Conservation (phyloP, 2,888 invertebrate species). For the Formica aserva region DNA sequence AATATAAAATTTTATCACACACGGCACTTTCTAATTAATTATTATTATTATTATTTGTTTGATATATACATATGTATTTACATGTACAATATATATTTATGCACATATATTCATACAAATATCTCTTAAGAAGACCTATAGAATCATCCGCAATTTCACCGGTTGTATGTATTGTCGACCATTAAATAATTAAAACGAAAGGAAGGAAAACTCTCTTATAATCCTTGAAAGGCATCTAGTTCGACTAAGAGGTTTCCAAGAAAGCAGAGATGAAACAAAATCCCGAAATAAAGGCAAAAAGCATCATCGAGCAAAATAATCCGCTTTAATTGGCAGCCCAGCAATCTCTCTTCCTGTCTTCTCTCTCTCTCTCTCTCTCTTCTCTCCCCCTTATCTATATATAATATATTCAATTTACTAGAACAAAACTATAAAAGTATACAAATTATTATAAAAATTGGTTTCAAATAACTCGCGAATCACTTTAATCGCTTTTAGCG, state of each 20-base stretch:
- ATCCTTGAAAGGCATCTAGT: conserved; percentile 53
- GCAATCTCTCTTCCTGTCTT: conserved; percentile 7
- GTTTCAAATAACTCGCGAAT: neutral
- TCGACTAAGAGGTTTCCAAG: conserved; percentile 51
- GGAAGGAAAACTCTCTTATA: conserved; percentile 9
- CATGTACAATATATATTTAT: neutral
- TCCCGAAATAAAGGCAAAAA: conserved; percentile 46
- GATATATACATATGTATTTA: neutral
- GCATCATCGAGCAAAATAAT: conserved; percentile 62
- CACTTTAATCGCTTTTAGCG: neutral
- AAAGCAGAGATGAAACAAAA: conserved; percentile 56
- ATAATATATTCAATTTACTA: neutral
- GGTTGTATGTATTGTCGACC: no score
- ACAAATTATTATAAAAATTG: neutral
- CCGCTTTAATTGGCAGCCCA: conserved; percentile 60
- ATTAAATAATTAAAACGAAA: conserved; percentile 67
- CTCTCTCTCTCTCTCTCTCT: no score
- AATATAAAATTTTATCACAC: neutral
- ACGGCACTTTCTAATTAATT: neutral
- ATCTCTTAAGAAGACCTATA: neutral
- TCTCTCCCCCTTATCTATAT: no score
- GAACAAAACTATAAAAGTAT: neutral
- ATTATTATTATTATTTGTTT: conserved; percentile 27
- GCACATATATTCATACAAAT: neutral
- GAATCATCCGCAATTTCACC: no score